Percentiles rank a stretch among this genome's conserved stretches.
These are phyloP conservation scores for Trypoxylon attenuatum DNA, from an alignment of 2,888 invertebrate species.

Conservation along the genomic window DNA sequence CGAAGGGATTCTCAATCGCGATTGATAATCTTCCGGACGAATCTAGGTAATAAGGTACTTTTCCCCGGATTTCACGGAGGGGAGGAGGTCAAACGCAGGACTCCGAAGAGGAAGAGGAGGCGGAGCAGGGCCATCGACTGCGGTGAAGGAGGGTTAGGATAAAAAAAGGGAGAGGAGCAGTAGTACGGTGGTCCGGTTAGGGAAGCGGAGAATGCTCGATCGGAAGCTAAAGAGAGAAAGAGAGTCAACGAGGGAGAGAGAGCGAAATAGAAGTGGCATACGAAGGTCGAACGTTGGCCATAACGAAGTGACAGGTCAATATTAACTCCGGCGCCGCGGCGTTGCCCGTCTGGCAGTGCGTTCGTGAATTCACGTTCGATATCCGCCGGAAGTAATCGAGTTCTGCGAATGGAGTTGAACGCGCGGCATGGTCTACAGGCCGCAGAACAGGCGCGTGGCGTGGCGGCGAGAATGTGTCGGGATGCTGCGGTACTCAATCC, in stretches of 20 bases:
- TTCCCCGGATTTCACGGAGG: too few species aligned
- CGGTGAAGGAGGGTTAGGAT: conserved; percentile 36
- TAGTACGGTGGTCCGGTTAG: conserved; percentile 32
- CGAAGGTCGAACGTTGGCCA: conserved; percentile 53
- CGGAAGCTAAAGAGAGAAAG: conserved; percentile 48
- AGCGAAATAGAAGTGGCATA: too few species aligned
- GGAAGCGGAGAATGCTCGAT: conserved; percentile 12
- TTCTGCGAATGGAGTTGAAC: conserved; percentile 43
- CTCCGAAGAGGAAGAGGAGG: too few species aligned
- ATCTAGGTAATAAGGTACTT: too few species aligned
- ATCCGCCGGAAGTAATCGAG: conserved; percentile 67
- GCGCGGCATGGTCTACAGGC: too few species aligned
- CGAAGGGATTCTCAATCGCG: background rate
- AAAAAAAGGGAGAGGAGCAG: conserved; percentile 62
- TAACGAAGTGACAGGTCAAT: conserved; percentile 60
- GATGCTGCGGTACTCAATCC: too few species aligned
- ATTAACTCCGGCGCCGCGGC: conserved; percentile 62
- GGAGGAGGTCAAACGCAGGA: too few species aligned
- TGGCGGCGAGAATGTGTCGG: too few species aligned
- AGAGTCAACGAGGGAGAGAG: too few species aligned
- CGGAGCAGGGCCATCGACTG: background rate
- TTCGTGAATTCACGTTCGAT: conserved; percentile 60
- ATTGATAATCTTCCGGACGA: too few species aligned
- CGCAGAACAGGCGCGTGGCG: background rate
- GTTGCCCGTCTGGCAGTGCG: conserved; percentile 22